Evolutionary conservation across 2,888 invertebrate species (phyloP), one percentile per base, ranked within the genome.

Genomic region (Slavum lentiscoides): DNA sequence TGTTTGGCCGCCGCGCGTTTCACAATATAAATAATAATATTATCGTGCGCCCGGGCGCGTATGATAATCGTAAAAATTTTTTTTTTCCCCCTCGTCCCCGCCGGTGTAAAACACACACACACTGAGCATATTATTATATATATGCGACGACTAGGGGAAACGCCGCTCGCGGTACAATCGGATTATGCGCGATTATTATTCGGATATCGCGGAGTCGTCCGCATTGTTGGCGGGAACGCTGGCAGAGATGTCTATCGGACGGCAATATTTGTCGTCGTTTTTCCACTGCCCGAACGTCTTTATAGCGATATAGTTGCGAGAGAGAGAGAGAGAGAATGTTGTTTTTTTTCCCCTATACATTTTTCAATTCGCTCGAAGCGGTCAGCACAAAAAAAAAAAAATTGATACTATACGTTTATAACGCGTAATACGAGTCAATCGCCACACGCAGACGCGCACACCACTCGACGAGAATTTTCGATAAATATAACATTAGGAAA

Each of bases 191-290:
- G 30, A 30, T 30, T 30, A 80, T 80, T 80, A 72, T 80, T 66
- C n/a, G n/a, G 80, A 72, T 72, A 72, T 39, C 70, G 2, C 23
- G 39, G 64, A 64, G 70, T 70, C 49, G 39, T 53, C 72, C 64
- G 30, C 4, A 80, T 80, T 80, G 64, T 80, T 58, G 72, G 55
- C 4, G 1, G 30, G 30, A 30, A 30, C 30, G 30, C 30, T 4
- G 72, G 53, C 62, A 15, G 23, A 72, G 80, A 80, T 80, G 80
- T 80, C 72, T 80, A 80, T 80, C 80, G 80, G 4, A 2, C 30
- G 2, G 30, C 30, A 30, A 80, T 72, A 72, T 80, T 72, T 72
- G 80, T 80, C 80, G 80, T 80, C 80, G 80, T 80, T 76, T 76
- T 76, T 58, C 69, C 30, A 2, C 30, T 15, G 53, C 70, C 23